Percentiles rank a stretch among this genome's conserved stretches.
Conservation (phyloP, 2,888 invertebrate species). For the Rosalia funebris region DNA sequence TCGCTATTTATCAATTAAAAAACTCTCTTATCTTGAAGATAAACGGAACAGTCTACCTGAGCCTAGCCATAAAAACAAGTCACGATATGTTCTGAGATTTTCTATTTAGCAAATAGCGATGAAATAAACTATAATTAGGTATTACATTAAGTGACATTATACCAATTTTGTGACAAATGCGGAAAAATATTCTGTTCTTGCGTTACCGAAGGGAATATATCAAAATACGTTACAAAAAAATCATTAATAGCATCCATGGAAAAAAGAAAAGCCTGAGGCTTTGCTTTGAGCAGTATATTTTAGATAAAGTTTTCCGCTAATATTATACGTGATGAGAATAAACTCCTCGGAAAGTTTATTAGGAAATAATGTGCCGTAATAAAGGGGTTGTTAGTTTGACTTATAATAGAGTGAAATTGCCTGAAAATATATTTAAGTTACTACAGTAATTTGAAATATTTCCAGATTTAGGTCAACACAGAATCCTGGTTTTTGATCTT, state of each 20-base stretch:
- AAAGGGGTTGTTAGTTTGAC: slow-evolving; percentile 13
- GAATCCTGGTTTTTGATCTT: too few relatives aligned
- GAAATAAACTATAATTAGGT: too few relatives aligned
- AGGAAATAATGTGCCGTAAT: slow-evolving; percentile 18
- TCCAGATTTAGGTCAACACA: not conserved
- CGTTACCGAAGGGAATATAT: not conserved
- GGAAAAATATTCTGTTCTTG: too few relatives aligned
- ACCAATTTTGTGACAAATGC: too few relatives aligned
- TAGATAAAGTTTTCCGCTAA: slow-evolving; percentile 19
- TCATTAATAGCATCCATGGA: not conserved
- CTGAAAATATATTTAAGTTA: not conserved
- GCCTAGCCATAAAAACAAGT: too few relatives aligned
- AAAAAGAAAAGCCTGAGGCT: not conserved
- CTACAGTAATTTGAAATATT: not conserved
- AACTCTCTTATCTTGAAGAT: too few relatives aligned
- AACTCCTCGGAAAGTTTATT: slow-evolving; percentile 12
- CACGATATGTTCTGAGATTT: too few relatives aligned
- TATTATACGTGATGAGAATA: slow-evolving; percentile 24
- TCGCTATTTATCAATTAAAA: too few relatives aligned
- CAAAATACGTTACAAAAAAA: not conserved
- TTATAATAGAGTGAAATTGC: not conserved
- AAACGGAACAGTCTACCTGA: too few relatives aligned
- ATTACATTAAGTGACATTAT: too few relatives aligned
- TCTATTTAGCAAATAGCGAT: too few relatives aligned
- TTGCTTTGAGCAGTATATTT: slow-evolving; percentile 19